Evolutionary conservation across 2,113 vertebrate genomes (phyloP), one percentile per base, ranked within the genome.

Genomic region (Phrynocephalus versicolor): DNA sequence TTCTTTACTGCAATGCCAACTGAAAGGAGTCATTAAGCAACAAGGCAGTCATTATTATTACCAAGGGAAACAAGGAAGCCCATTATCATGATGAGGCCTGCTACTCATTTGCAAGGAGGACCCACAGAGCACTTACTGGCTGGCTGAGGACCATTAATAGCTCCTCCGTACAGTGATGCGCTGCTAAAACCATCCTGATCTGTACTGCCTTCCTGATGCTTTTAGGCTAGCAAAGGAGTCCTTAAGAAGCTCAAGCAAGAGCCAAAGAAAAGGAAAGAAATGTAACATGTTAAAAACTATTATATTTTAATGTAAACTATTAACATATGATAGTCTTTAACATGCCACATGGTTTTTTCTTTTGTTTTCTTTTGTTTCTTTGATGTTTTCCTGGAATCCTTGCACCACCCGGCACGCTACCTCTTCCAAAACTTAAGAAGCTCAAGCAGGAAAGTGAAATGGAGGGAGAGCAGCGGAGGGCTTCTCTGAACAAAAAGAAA

Each of bases 71-170:
- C 91, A 90, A 62, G 82, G 89, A 93, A 94, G 92, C 90, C 96
- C 96, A 96, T 97, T 97, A 97, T 92, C 84, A 76, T 91, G 45
- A 78, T 81, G 86, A 95, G 92, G 89, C 90, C 65, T 89, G 88
- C 84, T 84, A 95, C 94, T 92, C 86, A 88, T 93, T 95, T 90
- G 77, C 85, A 90, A 88, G 92, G 95, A 91, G 92, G 96, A 91
- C 81, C 89, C 30, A 90, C 89, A 94, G 92, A 96, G 96, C 96
- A 97, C 95, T 97, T 97, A 96, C 88, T 93, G 93, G 90, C 90
- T 88, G 92, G 88, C 95, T 72, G 0, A 80, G 94, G 89, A 90
- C 93, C 94, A 93, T 94, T 96, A 96, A 96, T 95, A n/a, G 94
- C 88, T 72, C 92, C 88, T 84, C 87, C 88, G 88, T 89, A 70